These are phyloP conservation scores for Dorcus hopei DNA, from an alignment of 2,888 invertebrate genomes.

Conservation along the genomic window DNA sequence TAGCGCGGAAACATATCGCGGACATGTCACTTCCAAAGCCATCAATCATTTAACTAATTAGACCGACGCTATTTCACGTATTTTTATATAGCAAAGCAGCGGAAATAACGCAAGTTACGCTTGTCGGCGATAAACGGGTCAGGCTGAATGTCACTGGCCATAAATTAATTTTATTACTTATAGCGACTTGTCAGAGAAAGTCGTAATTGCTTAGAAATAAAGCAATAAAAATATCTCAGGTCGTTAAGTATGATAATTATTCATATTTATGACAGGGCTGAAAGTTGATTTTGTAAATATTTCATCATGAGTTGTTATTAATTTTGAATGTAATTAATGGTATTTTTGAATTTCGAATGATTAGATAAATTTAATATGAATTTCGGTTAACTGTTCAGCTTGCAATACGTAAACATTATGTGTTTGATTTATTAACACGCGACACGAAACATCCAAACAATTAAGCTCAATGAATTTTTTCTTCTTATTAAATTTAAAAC, in stretches of 20 bases:
- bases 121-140: conserved; percentile 43
- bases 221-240: conserved; percentile 33
- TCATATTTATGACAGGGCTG: conserved; percentile 26
- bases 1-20: neutral
- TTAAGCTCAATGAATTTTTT: no score
- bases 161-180: conserved; percentile 39
- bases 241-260: conserved; percentile 33
- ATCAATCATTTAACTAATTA: conserved; percentile 21
- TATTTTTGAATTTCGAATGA: no score
- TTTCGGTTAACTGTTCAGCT: no score
- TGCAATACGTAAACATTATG: no score
- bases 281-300: conserved; percentile 23
- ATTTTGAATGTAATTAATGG: no score
- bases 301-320: conserved; percentile 20
- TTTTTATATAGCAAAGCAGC: conserved; percentile 36
- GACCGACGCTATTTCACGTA: conserved; percentile 18
- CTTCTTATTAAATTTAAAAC: no score
- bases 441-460: no score
- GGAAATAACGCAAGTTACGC: conserved; percentile 42
- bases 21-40: conserved; percentile 6
- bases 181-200: conserved; percentile 35
- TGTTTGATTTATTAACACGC: no score
- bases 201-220: conserved; percentile 35
- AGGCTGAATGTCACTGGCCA: conserved; percentile 40
- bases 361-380: no score